Base-by-base conservation (phyloP, 2,113 vertebrate species). In the Tachysurus fulvidraco region DNA sequence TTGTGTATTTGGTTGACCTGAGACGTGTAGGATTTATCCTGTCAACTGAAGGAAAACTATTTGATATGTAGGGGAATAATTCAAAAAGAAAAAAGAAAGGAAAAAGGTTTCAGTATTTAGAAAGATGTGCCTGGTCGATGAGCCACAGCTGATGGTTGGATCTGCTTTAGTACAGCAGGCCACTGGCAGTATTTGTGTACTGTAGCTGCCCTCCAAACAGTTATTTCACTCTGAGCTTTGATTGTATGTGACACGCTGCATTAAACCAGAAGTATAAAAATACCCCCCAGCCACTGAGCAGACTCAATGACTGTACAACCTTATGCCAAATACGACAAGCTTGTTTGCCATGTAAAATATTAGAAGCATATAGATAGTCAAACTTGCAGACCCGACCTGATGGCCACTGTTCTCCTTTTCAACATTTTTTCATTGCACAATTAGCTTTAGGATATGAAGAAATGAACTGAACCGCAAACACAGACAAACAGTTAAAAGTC, bases 171-270 rank as follows among this genome's bases (percentile, higher is more conserved):
- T 36, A 30, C 50, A 41, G 69, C 25, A 36, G 46, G 55, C 28
- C 28, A 83, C 54, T 83, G 81, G 74, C 88, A 81, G 65, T 64
- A 79, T 79, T 71, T 16, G n/a, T 65, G 64, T n/a, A n/a, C n/a
- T n/a, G n/a, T 67, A 65, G 36, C 46, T 77, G 46, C 41, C 57
- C 59, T 81, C 23, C 77, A 59, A 84, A 46, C 60, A 65, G 50
- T 81, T 71, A 50, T 71, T 82, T 87, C 16, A 69, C 50, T 81
- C 44, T 77, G 60, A 84, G 64, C 81, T 82, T 69, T 76, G 83
- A 90, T 86, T 84, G 52, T 84, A 83, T 85, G 28, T 83, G 85
- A 77, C 87, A 85, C 83, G 52, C 67, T 60, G 41, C 84, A 87
- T 64, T 83, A 88, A 88, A 76, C 67, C 41, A 86, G 85, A 81